A percentile compares a stretch with the other conserved stretches of the same genome.
Conservation (phyloP, 2,113 vertebrate genomes). For the Paramormyrops kingsleyae region DNA sequence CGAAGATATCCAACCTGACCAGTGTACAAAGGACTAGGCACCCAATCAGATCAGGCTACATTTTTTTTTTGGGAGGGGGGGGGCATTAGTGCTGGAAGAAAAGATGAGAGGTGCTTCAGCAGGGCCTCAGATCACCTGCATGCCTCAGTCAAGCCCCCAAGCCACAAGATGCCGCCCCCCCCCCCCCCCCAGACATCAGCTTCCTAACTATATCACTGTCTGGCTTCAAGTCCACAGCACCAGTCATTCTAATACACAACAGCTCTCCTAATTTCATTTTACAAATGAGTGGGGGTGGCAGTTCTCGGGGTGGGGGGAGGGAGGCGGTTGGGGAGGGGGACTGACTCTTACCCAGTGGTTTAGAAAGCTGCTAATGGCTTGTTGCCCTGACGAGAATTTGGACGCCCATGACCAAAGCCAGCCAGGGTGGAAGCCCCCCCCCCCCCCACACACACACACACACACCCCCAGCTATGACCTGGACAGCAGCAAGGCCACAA, state of each 20-base stretch:
- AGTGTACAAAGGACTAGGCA: not conserved
- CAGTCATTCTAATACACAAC: conserved; percentile 20
- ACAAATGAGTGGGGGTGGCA: not conserved
- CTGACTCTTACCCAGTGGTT: not conserved
- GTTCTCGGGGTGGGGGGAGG: not conserved
- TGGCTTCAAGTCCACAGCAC: conserved; percentile 12
- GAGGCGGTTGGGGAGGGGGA: not conserved
- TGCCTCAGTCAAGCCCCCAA: not conserved
- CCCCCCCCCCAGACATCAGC: not conserved
- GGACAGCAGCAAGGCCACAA: not conserved
- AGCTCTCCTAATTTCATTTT: conserved; percentile 18
- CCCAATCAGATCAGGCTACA: not conserved
- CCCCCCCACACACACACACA: no score
- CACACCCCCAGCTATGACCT: not conserved
- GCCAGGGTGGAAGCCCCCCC: not conserved
- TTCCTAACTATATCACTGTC: not conserved
- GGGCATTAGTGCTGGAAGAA: not conserved
- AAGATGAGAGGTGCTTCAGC: not conserved
- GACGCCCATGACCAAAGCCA: not conserved
- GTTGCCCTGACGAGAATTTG: not conserved
- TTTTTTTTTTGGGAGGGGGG: not conserved
- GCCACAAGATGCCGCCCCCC: not conserved
- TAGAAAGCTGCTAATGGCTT: not conserved
- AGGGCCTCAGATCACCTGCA: not conserved
- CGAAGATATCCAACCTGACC: not conserved